Evolutionary conservation across 2,888 invertebrate genomes (phyloP).

Genomic region (Lottia scabra): DNA sequence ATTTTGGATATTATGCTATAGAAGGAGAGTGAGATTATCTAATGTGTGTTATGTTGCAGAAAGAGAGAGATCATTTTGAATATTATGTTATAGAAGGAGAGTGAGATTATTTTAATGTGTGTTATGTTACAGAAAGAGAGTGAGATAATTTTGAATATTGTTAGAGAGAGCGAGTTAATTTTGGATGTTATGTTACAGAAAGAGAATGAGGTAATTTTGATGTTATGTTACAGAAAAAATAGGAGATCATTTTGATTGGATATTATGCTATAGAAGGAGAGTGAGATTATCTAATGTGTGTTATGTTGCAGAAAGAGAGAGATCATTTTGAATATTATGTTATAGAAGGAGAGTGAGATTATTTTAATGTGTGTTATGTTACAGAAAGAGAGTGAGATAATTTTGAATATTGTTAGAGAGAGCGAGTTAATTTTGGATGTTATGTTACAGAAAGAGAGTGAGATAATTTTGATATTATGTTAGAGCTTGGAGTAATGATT

Average conservation of each 20-base stretch:
- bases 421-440: not conserved
- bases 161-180: not conserved
- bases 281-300: not conserved
- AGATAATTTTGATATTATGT: not conserved
- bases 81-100: not conserved
- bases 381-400: slow-evolving; percentile 32
- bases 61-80: not conserved
- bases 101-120: not conserved
- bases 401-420: slow-evolving; percentile 8
- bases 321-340: not conserved
- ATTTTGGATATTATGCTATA: too few relatives aligned
- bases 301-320: not conserved
- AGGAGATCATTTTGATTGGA: not conserved
- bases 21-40: too few relatives aligned
- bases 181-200: not conserved
- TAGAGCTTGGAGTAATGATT: not conserved
- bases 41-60: not conserved
- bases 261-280: not conserved
- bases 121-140: slow-evolving; percentile 28
- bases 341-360: not conserved
- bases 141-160: slow-evolving; percentile 18
- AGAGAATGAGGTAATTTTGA: not conserved
- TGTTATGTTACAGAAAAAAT: not conserved
- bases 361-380: not conserved
- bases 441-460: not conserved